phyloP scores from a whole-genome alignment of 1,140 invertebrate species.

The Drosophila lacertosa region DNA sequence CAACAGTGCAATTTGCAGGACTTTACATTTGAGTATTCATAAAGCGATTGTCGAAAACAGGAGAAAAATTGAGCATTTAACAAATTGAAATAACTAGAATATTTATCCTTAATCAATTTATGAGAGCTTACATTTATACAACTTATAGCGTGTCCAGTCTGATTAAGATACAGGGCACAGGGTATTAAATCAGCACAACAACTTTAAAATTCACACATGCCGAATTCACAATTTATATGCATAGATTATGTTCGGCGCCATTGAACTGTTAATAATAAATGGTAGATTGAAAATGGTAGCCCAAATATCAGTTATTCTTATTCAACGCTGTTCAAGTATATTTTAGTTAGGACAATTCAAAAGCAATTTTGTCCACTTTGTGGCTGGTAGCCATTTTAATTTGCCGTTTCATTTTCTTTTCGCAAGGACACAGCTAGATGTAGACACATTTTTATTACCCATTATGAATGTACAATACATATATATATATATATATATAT shows the following conservation, averaged over 20 bases:
- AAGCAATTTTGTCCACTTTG: slow-evolving; percentile 31
- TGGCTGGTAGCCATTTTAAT: slow-evolving; percentile 30
- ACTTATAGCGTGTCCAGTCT: too few relatives aligned
- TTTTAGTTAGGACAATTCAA: slow-evolving; percentile 28
- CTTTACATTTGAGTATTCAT: slow-evolving; percentile 48
- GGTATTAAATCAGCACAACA: too few relatives aligned
- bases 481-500: background rate
- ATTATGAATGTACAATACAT: slow-evolving; percentile 5
- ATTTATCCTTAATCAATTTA: too few relatives aligned
- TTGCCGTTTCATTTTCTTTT: background rate
- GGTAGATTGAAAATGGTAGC: slow-evolving; percentile 54
- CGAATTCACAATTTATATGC: slow-evolving; percentile 1
- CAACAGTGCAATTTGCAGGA: slow-evolving; percentile 63
- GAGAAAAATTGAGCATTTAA: too few relatives aligned
- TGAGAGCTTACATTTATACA: too few relatives aligned
- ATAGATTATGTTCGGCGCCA: slow-evolving; percentile 24
- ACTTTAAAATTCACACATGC: too few relatives aligned
- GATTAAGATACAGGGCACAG: too few relatives aligned
- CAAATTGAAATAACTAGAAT: too few relatives aligned
- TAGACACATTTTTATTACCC: slow-evolving; percentile 37
- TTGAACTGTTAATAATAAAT: slow-evolving; percentile 56
- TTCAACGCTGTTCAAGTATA: background rate
- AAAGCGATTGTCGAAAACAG: slow-evolving; percentile 16
- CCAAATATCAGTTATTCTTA: slow-evolving; percentile 39
- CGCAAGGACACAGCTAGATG: slow-evolving; percentile 7